Evolutionary conservation across 2,113 vertebrate species (phyloP), one percentile per base, ranked within the genome.

Genomic region (Camelus dromedarius): DNA sequence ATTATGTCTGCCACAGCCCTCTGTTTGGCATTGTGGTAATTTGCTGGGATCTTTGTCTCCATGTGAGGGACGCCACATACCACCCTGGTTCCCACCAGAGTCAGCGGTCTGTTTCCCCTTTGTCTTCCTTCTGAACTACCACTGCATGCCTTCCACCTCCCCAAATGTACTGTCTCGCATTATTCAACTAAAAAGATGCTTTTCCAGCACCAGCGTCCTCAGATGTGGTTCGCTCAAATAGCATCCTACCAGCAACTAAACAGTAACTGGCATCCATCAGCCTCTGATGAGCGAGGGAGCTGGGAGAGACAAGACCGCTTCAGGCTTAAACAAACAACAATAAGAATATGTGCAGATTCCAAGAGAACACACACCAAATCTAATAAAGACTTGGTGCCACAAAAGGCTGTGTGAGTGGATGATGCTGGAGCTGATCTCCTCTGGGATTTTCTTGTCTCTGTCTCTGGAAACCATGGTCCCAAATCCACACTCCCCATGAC

Each of bases 181-280:
- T 97, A 98, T 92, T 92, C 87, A 81, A 79, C 96, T 95, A 76
- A 96, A 95, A 96, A 96, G 92, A 97, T 82, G 96, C 73, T 96
- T 97, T 95, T 93, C 82, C 96, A 97, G 96, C 83, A 95, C 87
- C 89, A 97, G 54, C 0, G 3, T 11, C 75, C 69, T 98, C 87
- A 97, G 97, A 98, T 97, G 98, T 98, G 98, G 97, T 97, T 96
- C 79, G 0, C 48, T 81, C 96, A 93, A 93, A 98, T 95, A 97
- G 91, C 97, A 87, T 95, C 89, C 89, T 83, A 91, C 92, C 89
- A 93, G 90, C 93, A 91, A 80, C 93, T 84, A 93, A 96, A 82
- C 76, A 96, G 95, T 91, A 85, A 95, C 93, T 64, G 77, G 95
- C 94, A 96, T 83, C 96, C 93, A 85, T 93, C 96, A 77, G 75